A percentile compares a stretch with the other conserved stretches of the same genome.
These are phyloP conservation scores for Tyto alba DNA, from an alignment of 2,113 vertebrate genomes.

Conservation along the genomic window DNA sequence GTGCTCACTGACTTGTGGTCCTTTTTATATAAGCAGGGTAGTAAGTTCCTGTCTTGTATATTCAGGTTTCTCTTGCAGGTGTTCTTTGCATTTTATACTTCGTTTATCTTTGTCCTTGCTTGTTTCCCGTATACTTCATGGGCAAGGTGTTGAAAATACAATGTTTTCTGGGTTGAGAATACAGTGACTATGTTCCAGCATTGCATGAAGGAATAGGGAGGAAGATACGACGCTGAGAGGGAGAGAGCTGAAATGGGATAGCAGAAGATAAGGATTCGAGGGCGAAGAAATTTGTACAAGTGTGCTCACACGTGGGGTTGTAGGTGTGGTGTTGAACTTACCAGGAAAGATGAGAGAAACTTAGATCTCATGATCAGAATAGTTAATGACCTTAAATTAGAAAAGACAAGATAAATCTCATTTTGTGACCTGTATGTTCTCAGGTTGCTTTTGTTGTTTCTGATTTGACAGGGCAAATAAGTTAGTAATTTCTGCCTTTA, in stretches of 20 bases:
- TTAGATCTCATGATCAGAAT: background rate
- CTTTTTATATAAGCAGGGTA: background rate
- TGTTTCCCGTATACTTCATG: background rate
- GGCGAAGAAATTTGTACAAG: background rate
- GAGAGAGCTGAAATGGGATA: background rate
- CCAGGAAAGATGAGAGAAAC: background rate
- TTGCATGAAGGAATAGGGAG: background rate
- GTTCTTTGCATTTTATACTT: background rate
- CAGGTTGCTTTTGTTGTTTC: background rate
- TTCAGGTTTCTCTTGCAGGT: background rate
- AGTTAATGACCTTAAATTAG: background rate
- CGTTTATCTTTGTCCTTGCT: background rate
- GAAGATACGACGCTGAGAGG: background rate
- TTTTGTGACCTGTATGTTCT: background rate
- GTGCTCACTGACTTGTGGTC: background rate
- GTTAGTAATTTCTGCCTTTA: background rate
- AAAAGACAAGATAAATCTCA: background rate
- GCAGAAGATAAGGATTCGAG: background rate
- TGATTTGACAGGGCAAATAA: background rate
- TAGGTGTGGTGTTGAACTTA: background rate
- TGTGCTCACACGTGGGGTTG: background rate
- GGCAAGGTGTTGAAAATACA: background rate
- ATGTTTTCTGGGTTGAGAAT: background rate
- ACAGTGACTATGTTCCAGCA: background rate
- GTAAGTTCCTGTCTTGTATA: background rate